Conservation (phyloP, 2,888 invertebrate species). For the Dasypogon diadema region DNA sequence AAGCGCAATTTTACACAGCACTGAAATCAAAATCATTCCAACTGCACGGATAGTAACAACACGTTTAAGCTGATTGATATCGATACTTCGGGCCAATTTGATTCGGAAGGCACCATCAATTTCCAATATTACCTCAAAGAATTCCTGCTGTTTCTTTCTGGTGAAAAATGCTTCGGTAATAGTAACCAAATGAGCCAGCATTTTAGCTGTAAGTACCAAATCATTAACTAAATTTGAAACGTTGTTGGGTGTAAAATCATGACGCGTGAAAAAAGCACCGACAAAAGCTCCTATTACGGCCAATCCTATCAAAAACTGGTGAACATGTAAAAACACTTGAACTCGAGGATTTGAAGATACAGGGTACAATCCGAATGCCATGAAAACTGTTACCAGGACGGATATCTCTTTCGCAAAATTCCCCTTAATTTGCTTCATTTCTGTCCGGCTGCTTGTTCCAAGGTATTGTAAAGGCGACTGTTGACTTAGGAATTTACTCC, state of each 20-base stretch:
- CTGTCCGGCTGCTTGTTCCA: not conserved
- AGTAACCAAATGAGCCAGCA: constrained; percentile 52
- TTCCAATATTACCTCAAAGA: constrained; percentile 52
- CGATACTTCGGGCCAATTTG: constrained; percentile 35
- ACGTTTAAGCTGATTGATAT: constrained; percentile 40
- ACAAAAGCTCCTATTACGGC: not conserved
- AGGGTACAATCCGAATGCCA: constrained; percentile 7
- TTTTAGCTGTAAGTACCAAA: constrained; percentile 53
- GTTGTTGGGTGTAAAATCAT: not conserved
- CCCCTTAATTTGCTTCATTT: constrained; percentile 1
- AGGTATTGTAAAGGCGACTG: not conserved
- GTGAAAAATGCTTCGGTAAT: constrained; percentile 54
- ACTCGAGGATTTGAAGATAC: not conserved
- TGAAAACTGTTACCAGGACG: not conserved
- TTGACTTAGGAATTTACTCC: too few relatives aligned
- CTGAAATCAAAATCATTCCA: not conserved
- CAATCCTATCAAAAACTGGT: not conserved
- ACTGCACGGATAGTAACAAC: not conserved
- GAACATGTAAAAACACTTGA: not conserved
- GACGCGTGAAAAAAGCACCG: not conserved
- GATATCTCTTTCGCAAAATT: constrained; percentile 13
- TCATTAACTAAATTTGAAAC: constrained; percentile 54
- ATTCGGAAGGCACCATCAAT: constrained; percentile 51
- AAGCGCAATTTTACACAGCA: not conserved
- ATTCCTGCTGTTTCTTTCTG: constrained; percentile 52